Conservation (phyloP, 2,113 vertebrate genomes). For the Trichechus manatus region DNA sequence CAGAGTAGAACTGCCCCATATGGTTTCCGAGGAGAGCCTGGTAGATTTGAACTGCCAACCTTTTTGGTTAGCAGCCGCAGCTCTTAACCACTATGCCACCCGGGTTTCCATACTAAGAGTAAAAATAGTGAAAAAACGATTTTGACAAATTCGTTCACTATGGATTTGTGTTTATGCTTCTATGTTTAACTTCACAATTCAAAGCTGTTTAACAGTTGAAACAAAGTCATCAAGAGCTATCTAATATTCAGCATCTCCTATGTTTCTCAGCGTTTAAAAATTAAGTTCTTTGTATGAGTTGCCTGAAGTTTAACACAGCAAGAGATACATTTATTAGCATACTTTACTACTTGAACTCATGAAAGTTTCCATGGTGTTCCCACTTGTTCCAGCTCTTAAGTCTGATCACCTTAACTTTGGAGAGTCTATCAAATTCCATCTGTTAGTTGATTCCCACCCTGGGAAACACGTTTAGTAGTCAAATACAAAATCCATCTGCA, state of each 20-base stretch:
- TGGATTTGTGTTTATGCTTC: background rate
- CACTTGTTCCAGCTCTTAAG: background rate
- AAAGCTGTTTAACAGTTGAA: background rate
- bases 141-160: background rate
- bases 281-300: background rate
- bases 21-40: too few relatives aligned
- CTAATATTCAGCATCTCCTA: background rate
- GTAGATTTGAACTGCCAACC: too few relatives aligned
- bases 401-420: constrained; percentile 56
- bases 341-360: constrained; percentile 48
- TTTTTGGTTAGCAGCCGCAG: too few relatives aligned
- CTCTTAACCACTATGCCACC: too few relatives aligned
- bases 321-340: background rate
- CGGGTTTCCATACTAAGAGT: too few relatives aligned
- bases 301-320: background rate
- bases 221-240: background rate
- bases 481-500: constrained; percentile 44
- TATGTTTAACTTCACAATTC: background rate
- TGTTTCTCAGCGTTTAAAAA: constrained; percentile 51
- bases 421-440: constrained; percentile 40
- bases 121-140: background rate
- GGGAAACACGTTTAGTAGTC: constrained; percentile 18
- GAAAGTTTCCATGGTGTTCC: background rate
- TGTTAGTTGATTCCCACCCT: constrained; percentile 45
- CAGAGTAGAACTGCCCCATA: too few relatives aligned